phyloP scores from a whole-genome alignment of 2,888 invertebrate species.

The Trachelus tabidus region DNA sequence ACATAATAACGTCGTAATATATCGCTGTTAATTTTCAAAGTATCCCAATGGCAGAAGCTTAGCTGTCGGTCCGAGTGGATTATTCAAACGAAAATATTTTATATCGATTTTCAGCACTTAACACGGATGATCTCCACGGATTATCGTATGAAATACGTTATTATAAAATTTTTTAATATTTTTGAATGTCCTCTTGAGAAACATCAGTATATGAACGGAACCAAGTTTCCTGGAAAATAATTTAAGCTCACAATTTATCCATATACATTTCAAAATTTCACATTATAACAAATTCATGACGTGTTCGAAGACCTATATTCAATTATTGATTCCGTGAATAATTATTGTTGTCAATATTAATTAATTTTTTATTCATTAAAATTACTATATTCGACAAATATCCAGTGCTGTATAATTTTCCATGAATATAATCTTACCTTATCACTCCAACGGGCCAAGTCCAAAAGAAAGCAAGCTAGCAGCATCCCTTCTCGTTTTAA shows the following conservation, averaged over 20 bases:
- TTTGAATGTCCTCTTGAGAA: neutral
- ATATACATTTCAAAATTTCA: neutral
- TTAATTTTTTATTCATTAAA: neutral
- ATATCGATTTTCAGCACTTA: neutral
- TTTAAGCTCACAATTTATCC: neutral
- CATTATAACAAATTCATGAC: neutral
- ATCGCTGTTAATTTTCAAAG: neutral
- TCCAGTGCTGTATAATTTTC: neutral
- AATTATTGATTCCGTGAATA: neutral
- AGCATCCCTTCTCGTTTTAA: slow-evolving; percentile 15
- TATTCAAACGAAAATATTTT: neutral
- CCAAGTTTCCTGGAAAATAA: neutral
- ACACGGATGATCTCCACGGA: neutral
- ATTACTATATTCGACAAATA: neutral
- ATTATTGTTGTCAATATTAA: neutral
- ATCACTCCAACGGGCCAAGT: neutral
- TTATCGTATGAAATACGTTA: neutral
- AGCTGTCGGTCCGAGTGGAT: neutral
- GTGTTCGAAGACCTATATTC: neutral
- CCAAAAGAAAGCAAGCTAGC: neutral
- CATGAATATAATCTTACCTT: neutral
- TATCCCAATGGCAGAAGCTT: neutral
- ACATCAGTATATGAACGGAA: neutral
- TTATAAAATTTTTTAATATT: slow-evolving; percentile 13
- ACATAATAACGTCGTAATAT: neutral